Conservation (phyloP, 2,888 invertebrate species). For the Ophonus ardosiacus region DNA sequence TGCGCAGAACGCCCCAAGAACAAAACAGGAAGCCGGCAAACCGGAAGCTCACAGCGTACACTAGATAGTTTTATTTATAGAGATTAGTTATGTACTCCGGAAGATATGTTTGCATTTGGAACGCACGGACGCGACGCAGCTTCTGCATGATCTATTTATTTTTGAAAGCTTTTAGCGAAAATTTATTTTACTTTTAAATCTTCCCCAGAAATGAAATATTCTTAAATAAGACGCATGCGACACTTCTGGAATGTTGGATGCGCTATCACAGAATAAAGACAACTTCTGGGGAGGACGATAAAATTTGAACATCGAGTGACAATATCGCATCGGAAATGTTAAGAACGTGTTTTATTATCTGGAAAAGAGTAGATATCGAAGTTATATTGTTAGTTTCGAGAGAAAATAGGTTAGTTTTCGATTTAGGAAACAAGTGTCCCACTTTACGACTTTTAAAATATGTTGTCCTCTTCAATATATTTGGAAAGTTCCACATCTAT, state of each 20-base stretch:
- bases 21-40: conserved; percentile 53
- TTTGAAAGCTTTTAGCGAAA: conserved; percentile 28
- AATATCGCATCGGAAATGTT: conserved; percentile 36
- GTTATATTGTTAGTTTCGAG: conserved; percentile 32
- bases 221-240: not conserved
- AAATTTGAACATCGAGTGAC: conserved; percentile 39
- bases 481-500: not conserved
- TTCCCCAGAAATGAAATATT: not conserved
- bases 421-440: conserved; percentile 17
- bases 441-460: conserved; percentile 11
- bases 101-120: conserved; percentile 31
- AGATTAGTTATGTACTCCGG: conserved; percentile 51
- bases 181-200: conserved; percentile 1
- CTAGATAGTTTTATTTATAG: conserved; percentile 53
- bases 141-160: conserved; percentile 27
- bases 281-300: not conserved
- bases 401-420: conserved; percentile 24
- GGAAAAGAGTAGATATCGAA: conserved; percentile 44
- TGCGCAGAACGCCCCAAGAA: conserved; percentile 32
- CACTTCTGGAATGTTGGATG: no score
- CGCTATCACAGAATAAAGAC: not conserved
- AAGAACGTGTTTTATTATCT: conserved; percentile 43
- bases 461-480: conserved; percentile 27
- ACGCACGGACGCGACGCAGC: not conserved
- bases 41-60: conserved; percentile 27